A percentile compares a stretch with the other conserved stretches of the same genome.
Conservation (phyloP, 2,888 invertebrate genomes). For the Bhutanitis thaidina region DNA sequence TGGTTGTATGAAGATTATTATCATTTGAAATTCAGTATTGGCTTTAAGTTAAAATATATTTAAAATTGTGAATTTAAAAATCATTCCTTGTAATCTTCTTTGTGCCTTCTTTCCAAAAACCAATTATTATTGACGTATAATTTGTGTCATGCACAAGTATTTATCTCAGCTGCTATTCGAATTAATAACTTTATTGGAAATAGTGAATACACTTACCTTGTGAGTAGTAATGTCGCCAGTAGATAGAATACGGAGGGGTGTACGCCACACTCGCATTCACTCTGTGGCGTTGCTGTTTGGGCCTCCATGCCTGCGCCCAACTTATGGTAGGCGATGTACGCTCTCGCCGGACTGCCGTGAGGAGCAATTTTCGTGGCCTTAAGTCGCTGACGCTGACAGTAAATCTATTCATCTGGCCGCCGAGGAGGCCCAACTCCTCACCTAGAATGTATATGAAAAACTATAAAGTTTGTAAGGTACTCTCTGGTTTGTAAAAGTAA, state of each 20-base stretch:
- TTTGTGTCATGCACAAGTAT: too few relatives aligned
- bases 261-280: constrained; percentile 82
- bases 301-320: constrained; percentile 77
- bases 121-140: too few relatives aligned
- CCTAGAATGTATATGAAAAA: constrained; percentile 33
- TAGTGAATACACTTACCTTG: constrained; percentile 47
- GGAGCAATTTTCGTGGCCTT: constrained; percentile 75
- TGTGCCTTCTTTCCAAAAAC: too few relatives aligned
- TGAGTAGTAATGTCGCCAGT: constrained; percentile 79
- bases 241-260: constrained; percentile 84
- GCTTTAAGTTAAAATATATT: too few relatives aligned
- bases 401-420: constrained; percentile 72
- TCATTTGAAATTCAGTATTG: too few relatives aligned
- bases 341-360: constrained; percentile 71
- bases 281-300: constrained; percentile 70
- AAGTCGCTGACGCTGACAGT: constrained; percentile 45
- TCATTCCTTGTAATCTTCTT: too few relatives aligned
- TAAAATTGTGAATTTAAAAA: too few relatives aligned
- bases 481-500: too few relatives aligned
- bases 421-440: constrained; percentile 53
- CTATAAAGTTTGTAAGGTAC: too few relatives aligned
- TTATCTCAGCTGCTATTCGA: too few relatives aligned
- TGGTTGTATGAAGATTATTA: too few relatives aligned
- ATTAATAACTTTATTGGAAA: too few relatives aligned
- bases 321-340: constrained; percentile 83